Evolutionary conservation across 2,797 vertebrate genomes (phyloP).

Genomic region (Zalophus californianus): DNA sequence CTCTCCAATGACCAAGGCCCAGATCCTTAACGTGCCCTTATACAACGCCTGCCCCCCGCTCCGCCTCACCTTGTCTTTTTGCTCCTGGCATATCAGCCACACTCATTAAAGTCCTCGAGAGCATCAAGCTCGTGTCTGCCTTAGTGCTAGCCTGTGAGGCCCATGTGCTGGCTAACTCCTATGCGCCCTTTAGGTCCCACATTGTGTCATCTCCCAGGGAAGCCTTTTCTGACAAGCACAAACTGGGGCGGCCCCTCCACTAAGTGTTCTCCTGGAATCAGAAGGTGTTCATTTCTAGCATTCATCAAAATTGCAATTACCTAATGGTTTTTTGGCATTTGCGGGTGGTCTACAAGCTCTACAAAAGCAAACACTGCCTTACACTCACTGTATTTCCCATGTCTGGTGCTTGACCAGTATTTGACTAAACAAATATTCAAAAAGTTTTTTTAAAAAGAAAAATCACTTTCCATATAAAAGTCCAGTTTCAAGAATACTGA

Average conservation of each 20-base stretch:
- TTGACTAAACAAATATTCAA: constrained; percentile 14
- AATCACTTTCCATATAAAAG: not conserved
- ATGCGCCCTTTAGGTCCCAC: not conserved
- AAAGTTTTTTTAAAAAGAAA: not conserved
- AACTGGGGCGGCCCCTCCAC: not conserved
- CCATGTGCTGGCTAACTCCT: not conserved
- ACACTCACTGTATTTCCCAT: not conserved
- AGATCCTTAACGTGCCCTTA: not conserved
- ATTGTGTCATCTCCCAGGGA: not conserved
- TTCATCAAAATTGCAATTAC: not conserved
- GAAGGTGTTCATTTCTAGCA: not conserved
- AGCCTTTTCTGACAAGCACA: not conserved
- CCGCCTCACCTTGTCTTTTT: not conserved
- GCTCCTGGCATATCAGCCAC: not conserved
- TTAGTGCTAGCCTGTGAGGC: not conserved
- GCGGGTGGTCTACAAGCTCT: not conserved
- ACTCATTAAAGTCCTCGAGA: not conserved
- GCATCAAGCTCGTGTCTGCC: not conserved
- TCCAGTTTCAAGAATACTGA: not conserved
- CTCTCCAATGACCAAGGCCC: not conserved
- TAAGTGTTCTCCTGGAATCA: not conserved
- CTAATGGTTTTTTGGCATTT: not conserved
- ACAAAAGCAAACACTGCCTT: not conserved
- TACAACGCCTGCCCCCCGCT: not conserved
- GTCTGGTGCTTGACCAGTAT: not conserved